These are phyloP conservation scores for Lutraria lutraria DNA, from an alignment of 2,888 invertebrate species.

Conservation along the genomic window DNA sequence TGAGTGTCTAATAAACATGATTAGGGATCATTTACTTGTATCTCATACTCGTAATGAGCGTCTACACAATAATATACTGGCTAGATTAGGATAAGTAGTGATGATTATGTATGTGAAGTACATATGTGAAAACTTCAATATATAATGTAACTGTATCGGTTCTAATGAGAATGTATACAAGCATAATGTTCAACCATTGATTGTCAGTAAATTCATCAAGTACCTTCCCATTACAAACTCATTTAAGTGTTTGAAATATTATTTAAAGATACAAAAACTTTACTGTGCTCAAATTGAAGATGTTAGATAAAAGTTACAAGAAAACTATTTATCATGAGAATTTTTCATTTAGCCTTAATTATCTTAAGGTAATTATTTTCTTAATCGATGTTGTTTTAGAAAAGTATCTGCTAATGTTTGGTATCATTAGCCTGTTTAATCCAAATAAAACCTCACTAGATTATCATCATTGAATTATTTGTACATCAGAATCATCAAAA, in stretches of 20 bases:
- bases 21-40: slow-evolving; percentile 12
- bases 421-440: not conserved
- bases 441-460: not conserved
- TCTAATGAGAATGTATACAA: slow-evolving; percentile 4
- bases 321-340: slow-evolving; percentile 9
- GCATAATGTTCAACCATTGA: slow-evolving; percentile 5
- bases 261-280: not conserved
- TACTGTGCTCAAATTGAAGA: not conserved
- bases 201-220: slow-evolving; percentile 1
- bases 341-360: slow-evolving; percentile 9
- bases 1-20: not conserved
- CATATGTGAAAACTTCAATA: slow-evolving; percentile 23
- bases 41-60: not conserved
- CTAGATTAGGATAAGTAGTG: not conserved
- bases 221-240: slow-evolving; percentile 13
- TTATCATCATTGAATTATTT: not conserved
- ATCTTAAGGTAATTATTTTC: not conserved
- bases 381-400: slow-evolving; percentile 3
- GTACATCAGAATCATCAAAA: not conserved
- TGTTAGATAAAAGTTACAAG: not conserved
- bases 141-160: not conserved
- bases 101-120: slow-evolving; percentile 18
- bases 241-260: slow-evolving; percentile 17
- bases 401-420: not conserved
- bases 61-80: not conserved